These are phyloP conservation scores for Holacanthus passer DNA, from an alignment of 2,113 vertebrate genomes.

Conservation along the genomic window DNA sequence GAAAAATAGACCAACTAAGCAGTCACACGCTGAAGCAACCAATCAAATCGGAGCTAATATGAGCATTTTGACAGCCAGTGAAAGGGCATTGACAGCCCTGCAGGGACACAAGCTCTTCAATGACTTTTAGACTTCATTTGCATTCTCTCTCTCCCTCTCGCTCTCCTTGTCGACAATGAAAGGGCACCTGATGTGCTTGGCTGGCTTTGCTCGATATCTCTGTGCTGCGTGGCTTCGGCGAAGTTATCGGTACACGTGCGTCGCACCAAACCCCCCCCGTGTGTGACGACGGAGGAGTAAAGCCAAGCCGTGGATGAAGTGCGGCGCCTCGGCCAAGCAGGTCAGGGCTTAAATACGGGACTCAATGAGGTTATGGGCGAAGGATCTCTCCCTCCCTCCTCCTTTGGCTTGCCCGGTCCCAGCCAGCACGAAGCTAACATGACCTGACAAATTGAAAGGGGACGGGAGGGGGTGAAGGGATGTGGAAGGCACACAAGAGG, in stretches of 20 bases:
- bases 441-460: constrained; percentile 79
- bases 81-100: constrained; percentile 81
- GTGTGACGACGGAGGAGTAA: constrained; percentile 38
- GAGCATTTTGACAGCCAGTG: constrained; percentile 73
- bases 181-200: constrained; percentile 81
- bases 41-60: constrained; percentile 61
- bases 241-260: constrained; percentile 50
- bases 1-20: constrained; percentile 19
- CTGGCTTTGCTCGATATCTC: constrained; percentile 66
- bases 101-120: constrained; percentile 81
- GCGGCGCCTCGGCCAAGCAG: constrained; percentile 24
- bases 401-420: constrained; percentile 40
- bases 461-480: constrained; percentile 47
- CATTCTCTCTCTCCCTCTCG: constrained; percentile 63
- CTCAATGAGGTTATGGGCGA: constrained; percentile 37
- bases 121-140: constrained; percentile 84
- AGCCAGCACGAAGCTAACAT: constrained; percentile 75
- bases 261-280: constrained; percentile 43
- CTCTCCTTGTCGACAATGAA: constrained; percentile 77
- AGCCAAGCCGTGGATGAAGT: constrained; percentile 65
- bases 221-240: constrained; percentile 35
- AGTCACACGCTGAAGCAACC: constrained; percentile 39
- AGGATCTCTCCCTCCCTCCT: constrained; percentile 27
- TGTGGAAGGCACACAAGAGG: constrained; percentile 45
- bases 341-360: constrained; percentile 60